Evolutionary conservation across 2,113 vertebrate genomes (phyloP).

Genomic region (Pachycephala philippinensis): DNA sequence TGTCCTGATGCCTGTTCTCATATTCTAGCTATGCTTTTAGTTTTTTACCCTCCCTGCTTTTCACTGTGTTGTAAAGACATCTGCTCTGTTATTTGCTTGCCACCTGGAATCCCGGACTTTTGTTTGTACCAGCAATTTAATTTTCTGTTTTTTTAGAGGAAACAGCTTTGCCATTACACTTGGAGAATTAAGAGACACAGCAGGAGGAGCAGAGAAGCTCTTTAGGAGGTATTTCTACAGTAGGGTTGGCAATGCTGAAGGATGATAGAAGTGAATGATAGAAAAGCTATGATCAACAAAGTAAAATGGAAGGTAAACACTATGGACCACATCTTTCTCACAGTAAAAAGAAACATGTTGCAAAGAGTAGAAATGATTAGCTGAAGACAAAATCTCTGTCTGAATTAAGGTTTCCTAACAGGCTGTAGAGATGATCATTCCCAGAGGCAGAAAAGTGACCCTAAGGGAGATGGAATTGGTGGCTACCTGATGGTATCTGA

Average conservation of each 20-base stretch:
- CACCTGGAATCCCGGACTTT: background rate
- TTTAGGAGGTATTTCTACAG: background rate
- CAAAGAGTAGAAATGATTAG: background rate
- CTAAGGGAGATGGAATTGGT: background rate
- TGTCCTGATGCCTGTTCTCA: background rate
- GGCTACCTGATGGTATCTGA: background rate
- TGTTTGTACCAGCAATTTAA: background rate
- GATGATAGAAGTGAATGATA: background rate
- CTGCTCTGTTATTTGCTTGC: background rate
- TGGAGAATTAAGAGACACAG: background rate
- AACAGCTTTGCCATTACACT: background rate
- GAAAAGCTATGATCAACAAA: background rate
- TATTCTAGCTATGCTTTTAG: background rate
- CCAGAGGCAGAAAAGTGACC: background rate
- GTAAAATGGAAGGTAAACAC: background rate
- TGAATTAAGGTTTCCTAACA: background rate
- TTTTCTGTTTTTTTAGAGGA: background rate
- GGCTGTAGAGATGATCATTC: background rate
- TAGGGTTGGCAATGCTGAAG: background rate
- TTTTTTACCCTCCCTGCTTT: background rate
- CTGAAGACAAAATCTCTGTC: background rate
- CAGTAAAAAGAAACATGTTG: background rate
- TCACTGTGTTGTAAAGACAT: background rate
- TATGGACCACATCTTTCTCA: background rate
- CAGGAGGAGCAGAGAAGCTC: background rate